A percentile compares a stretch with the other conserved stretches of the same genome.
phyloP scores from a whole-genome alignment of 1,140 invertebrate species.

The Mamestra configurata region DNA sequence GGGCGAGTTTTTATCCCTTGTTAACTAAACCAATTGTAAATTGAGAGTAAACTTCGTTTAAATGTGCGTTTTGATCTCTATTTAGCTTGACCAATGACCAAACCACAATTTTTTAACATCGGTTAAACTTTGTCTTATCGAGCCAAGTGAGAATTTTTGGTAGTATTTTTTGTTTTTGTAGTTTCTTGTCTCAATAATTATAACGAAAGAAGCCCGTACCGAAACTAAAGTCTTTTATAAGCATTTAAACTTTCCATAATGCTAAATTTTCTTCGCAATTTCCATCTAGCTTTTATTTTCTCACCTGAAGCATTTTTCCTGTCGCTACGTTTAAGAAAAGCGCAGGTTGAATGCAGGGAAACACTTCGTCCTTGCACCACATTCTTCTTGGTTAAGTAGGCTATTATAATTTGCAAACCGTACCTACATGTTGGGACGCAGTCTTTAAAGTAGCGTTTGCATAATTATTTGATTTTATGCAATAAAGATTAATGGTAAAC shows the following conservation, averaged over 20 bases:
- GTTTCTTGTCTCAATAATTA: too few species aligned
- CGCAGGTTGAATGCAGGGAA: slow-evolving; percentile 13
- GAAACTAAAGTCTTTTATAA: too few species aligned
- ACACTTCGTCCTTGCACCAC: slow-evolving; percentile 15
- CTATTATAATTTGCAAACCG: slow-evolving; percentile 40
- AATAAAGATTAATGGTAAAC: neutral
- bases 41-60: too few species aligned
- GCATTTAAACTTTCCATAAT: neutral
- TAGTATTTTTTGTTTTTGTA: too few species aligned
- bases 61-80: too few species aligned
- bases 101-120: too few species aligned
- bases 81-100: too few species aligned
- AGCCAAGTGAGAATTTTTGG: too few species aligned
- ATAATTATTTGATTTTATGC: slow-evolving; percentile 1
- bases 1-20: too few species aligned
- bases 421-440: slow-evolving; percentile 2
- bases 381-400: slow-evolving; percentile 43
- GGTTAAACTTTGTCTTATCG: too few species aligned
- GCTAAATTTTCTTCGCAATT: neutral
- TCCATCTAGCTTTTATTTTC: neutral
- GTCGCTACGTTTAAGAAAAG: slow-evolving; percentile 30
- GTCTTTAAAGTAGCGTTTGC: neutral
- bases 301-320: slow-evolving; percentile 3
- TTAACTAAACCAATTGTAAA: too few species aligned
- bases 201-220: too few species aligned